Evolutionary conservation across 2,797 vertebrate genomes (phyloP).

Genomic region (Novumbra hubbsi): DNA sequence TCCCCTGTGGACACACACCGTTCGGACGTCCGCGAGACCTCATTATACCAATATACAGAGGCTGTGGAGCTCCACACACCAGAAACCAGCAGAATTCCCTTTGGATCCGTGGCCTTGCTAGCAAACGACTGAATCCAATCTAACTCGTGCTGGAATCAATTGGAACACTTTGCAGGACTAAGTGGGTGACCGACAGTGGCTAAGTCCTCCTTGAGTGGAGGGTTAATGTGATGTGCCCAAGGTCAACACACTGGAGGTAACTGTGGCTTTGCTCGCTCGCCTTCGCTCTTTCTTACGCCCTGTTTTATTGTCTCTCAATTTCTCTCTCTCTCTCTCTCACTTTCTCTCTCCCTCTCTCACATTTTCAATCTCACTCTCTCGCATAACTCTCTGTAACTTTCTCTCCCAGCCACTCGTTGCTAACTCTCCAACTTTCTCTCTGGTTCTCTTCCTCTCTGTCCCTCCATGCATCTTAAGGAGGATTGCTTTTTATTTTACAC

Average conservation of each 20-base stretch:
- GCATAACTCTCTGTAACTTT: background rate
- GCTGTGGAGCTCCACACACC: constrained; percentile 30
- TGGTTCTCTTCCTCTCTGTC: too few relatives aligned
- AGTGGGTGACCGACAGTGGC: constrained; percentile 52
- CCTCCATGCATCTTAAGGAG: constrained; percentile 41
- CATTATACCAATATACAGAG: constrained; percentile 17
- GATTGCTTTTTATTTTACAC: constrained; percentile 46
- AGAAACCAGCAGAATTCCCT: constrained; percentile 47
- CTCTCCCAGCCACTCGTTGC: constrained; percentile 11
- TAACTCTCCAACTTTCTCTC: background rate
- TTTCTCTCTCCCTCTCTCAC: constrained; percentile 32
- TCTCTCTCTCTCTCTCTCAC: constrained; percentile 23
- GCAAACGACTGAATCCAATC: constrained; percentile 46
- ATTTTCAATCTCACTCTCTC: constrained; percentile 14
- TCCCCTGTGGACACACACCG: background rate
- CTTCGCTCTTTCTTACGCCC: background rate
- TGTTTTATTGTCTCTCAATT: background rate
- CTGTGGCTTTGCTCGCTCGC: constrained; percentile 50
- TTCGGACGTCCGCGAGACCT: background rate
- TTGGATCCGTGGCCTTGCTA: constrained; percentile 35
- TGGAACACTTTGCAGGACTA: constrained; percentile 44
- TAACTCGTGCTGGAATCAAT: constrained; percentile 56
- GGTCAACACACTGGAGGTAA: constrained; percentile 65
- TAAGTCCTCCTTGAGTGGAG: constrained; percentile 48
- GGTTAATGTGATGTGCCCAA: constrained; percentile 60